Evolutionary conservation across 2,113 vertebrate genomes (phyloP).

Genomic region (Lepidothrix coronata): DNA sequence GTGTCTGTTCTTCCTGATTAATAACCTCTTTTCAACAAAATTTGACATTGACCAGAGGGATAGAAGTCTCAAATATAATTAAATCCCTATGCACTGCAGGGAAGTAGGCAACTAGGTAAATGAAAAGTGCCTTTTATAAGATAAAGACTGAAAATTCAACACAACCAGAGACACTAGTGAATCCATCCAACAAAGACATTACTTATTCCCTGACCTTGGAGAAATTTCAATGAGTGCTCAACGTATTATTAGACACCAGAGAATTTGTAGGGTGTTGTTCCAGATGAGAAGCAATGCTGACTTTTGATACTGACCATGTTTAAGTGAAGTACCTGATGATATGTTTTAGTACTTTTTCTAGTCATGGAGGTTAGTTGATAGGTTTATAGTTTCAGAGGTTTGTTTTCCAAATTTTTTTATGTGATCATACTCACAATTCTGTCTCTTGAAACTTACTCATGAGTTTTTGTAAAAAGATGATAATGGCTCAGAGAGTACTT

Average conservation of each 20-base stretch:
- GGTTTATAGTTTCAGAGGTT: not conserved
- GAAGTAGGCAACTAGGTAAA: slow-evolving; percentile 20
- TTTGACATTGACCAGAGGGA: slow-evolving; percentile 45
- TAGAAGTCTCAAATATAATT: slow-evolving; percentile 29
- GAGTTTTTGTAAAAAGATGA: not conserved
- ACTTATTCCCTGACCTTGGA: not conserved
- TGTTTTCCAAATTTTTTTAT: not conserved
- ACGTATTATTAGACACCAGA: not conserved
- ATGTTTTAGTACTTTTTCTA: not conserved
- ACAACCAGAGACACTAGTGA: not conserved
- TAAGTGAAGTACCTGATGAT: not conserved
- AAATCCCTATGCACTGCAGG: slow-evolving; percentile 18
- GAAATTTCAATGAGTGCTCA: not conserved
- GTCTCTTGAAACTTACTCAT: not conserved
- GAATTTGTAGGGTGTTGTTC: not conserved
- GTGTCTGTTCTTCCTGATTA: slow-evolving; percentile 42
- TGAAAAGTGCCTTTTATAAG: slow-evolving; percentile 20
- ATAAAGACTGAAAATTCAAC: not conserved
- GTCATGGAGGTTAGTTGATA: not conserved
- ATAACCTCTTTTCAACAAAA: slow-evolving; percentile 39
- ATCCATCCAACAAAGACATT: not conserved
- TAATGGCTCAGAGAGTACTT: not conserved
- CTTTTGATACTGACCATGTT: not conserved
- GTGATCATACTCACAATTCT: not conserved
- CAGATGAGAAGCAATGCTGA: not conserved